Conservation (phyloP, 1,140 invertebrate genomes). For the Drosophila ogumai region DNA sequence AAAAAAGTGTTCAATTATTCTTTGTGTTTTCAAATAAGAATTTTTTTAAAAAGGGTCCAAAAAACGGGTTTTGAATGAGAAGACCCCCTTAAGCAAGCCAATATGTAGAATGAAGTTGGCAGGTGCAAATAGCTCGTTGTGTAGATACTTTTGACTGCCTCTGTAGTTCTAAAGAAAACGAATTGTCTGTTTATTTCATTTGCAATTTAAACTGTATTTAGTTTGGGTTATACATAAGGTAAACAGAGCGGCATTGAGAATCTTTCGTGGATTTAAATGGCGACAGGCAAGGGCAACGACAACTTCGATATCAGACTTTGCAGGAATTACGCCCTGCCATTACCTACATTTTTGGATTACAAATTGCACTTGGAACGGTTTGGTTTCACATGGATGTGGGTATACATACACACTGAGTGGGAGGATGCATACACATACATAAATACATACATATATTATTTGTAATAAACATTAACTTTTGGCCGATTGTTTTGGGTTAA, state of each 20-base stretch:
- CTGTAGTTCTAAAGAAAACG: neutral
- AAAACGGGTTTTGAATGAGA: no score
- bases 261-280: no score
- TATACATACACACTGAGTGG: conserved; percentile 46
- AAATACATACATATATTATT: conserved; percentile 10
- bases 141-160: no score
- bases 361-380: conserved; percentile 76
- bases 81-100: no score
- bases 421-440: conserved; percentile 16
- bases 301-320: conserved; percentile 18
- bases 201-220: conserved; percentile 25
- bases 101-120: no score
- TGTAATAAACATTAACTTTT: conserved; percentile 56
- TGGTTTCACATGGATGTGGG: conserved; percentile 56
- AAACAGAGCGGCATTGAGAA: conserved; percentile 3
- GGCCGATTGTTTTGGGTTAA: conserved; percentile 48
- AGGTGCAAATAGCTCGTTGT: no score
- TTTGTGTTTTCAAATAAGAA: no score
- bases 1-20: no score
- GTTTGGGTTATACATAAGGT: conserved; percentile 35
- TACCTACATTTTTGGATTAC: conserved; percentile 35
- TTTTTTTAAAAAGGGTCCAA: no score
- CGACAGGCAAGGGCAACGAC: neutral
- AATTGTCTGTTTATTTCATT: neutral
- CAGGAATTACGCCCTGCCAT: neutral